Percentiles rank a stretch among this genome's conserved stretches.
Evolutionary conservation across 2,888 invertebrate genomes (phyloP).

Genomic region (Drosophila mimetica): DNA sequence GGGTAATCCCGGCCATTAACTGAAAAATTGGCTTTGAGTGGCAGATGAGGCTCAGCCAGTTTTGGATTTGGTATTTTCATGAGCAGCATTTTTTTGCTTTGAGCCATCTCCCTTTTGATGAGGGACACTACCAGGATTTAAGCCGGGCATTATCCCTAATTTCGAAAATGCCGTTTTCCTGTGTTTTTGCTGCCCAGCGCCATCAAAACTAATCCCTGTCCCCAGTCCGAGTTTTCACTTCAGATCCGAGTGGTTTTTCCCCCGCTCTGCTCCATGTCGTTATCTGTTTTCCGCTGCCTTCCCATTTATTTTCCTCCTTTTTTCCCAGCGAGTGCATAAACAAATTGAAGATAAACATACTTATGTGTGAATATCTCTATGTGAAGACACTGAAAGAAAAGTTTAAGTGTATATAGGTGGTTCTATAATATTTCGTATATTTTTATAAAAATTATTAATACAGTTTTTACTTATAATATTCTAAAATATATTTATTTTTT

Average conservation of each 20-base stretch:
- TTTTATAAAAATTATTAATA: too few relatives aligned
- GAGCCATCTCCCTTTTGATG: constrained; percentile 25
- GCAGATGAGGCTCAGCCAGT: constrained; percentile 28
- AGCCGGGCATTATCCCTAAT: constrained; percentile 51
- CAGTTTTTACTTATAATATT: too few relatives aligned
- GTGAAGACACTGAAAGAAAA: constrained; percentile 13
- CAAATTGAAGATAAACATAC: constrained; percentile 48
- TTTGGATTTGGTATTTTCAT: constrained; percentile 28
- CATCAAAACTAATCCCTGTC: constrained; percentile 44
- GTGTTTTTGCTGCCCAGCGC: constrained; percentile 42
- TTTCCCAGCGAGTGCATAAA: constrained; percentile 42
- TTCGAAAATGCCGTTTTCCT: constrained; percentile 55
- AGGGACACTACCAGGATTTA: constrained; percentile 31
- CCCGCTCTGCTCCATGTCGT: constrained; percentile 8
- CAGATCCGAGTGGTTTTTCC: constrained; percentile 9
- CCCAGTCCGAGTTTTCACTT: constrained; percentile 15
- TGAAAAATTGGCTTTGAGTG: constrained; percentile 41
- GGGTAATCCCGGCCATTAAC: constrained; percentile 68
- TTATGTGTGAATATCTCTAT: constrained; percentile 19
- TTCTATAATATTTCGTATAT: too few relatives aligned
- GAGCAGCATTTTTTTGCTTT: constrained; percentile 10
- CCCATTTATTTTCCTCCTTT: constrained; percentile 3
- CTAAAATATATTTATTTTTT: too few relatives aligned
- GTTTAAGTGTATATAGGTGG: background rate
- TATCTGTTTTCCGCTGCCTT: background rate